These are phyloP conservation scores for Drosophila trapezifrons DNA, from an alignment of 1,140 invertebrate species.

Conservation along the genomic window DNA sequence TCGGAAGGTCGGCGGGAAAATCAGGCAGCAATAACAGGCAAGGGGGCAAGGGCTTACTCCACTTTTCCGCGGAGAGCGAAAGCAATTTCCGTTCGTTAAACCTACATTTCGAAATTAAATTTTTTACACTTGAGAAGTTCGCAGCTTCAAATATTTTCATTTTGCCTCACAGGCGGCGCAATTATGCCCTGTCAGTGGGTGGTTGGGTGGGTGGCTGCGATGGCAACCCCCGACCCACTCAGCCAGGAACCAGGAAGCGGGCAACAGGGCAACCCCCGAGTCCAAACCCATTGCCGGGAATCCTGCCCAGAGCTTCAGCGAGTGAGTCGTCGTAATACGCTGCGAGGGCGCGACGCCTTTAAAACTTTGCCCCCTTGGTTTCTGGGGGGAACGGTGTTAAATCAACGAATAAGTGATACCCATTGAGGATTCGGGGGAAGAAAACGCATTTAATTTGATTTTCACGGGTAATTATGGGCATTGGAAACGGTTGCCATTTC, in stretches of 20 bases:
- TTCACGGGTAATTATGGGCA: slow-evolving; percentile 2
- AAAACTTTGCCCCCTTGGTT: slow-evolving; percentile 25
- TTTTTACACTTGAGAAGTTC: slow-evolving; percentile 81
- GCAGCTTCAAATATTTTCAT: slow-evolving; percentile 79
- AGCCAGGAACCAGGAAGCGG: slow-evolving; percentile 25
- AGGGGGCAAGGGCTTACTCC: slow-evolving; percentile 53
- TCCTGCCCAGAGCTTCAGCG: slow-evolving; percentile 3
- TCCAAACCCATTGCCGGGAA: slow-evolving; percentile 7
- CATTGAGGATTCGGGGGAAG: slow-evolving; percentile 4
- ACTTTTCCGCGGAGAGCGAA: slow-evolving; percentile 67
- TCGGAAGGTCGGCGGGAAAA: slow-evolving; percentile 30
- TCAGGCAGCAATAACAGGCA: slow-evolving; percentile 42
- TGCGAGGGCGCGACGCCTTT: slow-evolving; percentile 42
- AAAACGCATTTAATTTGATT: slow-evolving; percentile 6
- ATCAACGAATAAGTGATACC: slow-evolving; percentile 24
- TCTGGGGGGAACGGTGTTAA: neutral
- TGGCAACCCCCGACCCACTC: slow-evolving; percentile 38
- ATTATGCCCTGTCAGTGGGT: slow-evolving; percentile 52
- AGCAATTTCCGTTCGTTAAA: slow-evolving; percentile 83
- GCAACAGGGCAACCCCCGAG: slow-evolving; percentile 33
- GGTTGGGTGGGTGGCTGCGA: slow-evolving; percentile 12
- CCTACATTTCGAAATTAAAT: slow-evolving; percentile 82
- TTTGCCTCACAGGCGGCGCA: slow-evolving; percentile 65
- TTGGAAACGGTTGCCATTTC: neutral
- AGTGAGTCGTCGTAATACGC: slow-evolving; percentile 69